Conservation (phyloP, 2,113 vertebrate species). For the Campylomormyrus tamandua region DNA sequence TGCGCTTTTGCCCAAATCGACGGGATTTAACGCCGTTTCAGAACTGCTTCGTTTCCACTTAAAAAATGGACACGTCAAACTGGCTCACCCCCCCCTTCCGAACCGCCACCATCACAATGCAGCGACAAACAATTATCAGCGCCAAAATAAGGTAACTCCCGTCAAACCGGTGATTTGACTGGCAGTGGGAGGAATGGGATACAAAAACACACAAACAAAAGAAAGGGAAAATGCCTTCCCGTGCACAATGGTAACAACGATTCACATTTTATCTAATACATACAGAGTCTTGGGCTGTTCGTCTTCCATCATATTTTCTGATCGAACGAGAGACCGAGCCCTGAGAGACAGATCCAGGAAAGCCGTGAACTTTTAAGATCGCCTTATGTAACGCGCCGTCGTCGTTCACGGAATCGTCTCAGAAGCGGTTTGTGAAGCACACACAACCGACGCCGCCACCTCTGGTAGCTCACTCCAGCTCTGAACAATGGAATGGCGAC, state of each 20-base stretch:
- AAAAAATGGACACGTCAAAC: slow-evolving; percentile 33
- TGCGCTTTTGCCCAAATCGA: background rate
- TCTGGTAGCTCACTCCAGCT: slow-evolving; percentile 39
- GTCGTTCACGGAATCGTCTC: background rate
- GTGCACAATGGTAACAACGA: background rate
- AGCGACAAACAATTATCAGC: background rate
- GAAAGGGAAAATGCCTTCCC: background rate
- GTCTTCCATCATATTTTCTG: slow-evolving; percentile 75
- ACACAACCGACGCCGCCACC: slow-evolving; percentile 34
- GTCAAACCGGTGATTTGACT: background rate
- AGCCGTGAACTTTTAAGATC: slow-evolving; percentile 36
- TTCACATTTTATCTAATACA: slow-evolving; percentile 50
- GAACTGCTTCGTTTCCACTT: slow-evolving; percentile 18
- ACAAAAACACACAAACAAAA: background rate
- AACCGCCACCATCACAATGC: background rate
- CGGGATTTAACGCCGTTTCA: background rate
- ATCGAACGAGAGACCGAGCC: slow-evolving; percentile 52
- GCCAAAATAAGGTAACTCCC: background rate
- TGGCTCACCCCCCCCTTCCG: slow-evolving; percentile 6
- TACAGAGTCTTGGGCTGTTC: slow-evolving; percentile 92
- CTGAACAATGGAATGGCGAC: slow-evolving; percentile 61
- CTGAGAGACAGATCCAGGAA: slow-evolving; percentile 55
- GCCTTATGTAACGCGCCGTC: slow-evolving; percentile 7
- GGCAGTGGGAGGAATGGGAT: background rate
- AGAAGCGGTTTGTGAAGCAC: slow-evolving; percentile 35